Evolutionary conservation across 2,888 invertebrate species (phyloP).

Genomic region (Dendrolimus houi): DNA sequence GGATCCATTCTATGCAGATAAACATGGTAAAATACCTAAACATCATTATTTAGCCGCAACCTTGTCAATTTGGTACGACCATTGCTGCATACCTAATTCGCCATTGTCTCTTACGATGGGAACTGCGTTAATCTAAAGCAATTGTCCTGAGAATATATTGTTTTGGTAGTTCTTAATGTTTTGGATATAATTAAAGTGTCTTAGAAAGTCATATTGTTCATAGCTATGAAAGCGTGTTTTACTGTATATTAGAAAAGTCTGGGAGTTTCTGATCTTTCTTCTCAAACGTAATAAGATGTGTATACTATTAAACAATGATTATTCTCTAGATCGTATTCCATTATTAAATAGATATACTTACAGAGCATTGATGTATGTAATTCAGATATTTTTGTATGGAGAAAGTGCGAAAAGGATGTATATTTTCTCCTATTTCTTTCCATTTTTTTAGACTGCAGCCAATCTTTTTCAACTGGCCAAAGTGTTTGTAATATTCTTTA

Average conservation of each 20-base stretch:
- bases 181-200: neutral
- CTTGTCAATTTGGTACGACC: neutral
- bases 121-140: neutral
- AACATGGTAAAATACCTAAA: neutral
- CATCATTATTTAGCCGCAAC: neutral
- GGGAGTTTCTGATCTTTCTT: neutral
- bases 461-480: too few relatives aligned
- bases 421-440: too few relatives aligned
- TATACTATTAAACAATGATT: too few relatives aligned
- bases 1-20: neutral
- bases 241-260: neutral
- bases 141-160: neutral
- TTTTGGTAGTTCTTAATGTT: neutral
- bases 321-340: too few relatives aligned
- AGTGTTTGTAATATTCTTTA: too few relatives aligned
- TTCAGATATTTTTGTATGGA: too few relatives aligned
- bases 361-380: too few relatives aligned
- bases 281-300: neutral
- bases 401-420: too few relatives aligned
- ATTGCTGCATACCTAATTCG: neutral
- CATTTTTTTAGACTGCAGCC: too few relatives aligned
- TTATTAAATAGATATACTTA: too few relatives aligned
- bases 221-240: neutral
- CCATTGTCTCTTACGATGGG: neutral
- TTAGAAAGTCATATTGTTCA: conserved; percentile 7